Conservation (phyloP, 1,140 invertebrate species). For the Tetragnatha versicolor region DNA sequence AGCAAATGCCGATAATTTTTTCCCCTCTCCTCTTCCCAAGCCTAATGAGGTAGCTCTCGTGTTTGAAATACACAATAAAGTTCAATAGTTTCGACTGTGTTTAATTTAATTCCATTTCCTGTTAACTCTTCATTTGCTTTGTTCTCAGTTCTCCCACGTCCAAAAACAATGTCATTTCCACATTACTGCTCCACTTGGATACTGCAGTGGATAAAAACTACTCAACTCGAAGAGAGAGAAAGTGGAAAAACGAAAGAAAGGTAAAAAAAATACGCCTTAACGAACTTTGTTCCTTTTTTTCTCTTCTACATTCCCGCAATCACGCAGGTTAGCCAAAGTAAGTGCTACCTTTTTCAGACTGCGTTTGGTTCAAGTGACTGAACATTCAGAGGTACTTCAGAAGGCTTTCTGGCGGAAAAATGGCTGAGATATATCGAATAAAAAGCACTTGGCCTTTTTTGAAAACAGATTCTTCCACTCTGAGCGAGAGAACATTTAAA, state of each 20-base stretch:
- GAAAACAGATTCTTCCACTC: no score
- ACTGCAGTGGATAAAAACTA: neutral
- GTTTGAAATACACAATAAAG: conserved; percentile 39
- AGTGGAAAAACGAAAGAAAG: neutral
- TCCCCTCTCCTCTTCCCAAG: neutral
- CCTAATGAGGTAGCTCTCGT: conserved; percentile 17
- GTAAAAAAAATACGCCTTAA: conserved; percentile 11
- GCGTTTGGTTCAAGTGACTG: conserved; percentile 22
- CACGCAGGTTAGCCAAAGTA: conserved; percentile 24
- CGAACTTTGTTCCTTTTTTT: conserved; percentile 29
- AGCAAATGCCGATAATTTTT: conserved; percentile 14
- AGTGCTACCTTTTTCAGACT: conserved; percentile 9
- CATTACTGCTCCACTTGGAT: conserved; percentile 24
- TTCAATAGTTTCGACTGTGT: conserved; percentile 35
- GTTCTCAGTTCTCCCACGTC: conserved; percentile 3
- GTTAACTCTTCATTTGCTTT: conserved; percentile 40
- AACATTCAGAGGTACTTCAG: conserved; percentile 1
- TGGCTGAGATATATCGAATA: neutral
- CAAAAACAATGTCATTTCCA: conserved; percentile 48
- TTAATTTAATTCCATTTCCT: conserved; percentile 49
- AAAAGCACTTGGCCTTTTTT: no score
- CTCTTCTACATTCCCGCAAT: neutral
- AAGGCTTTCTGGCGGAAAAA: neutral
- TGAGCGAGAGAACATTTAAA: no score
- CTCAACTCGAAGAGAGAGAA: neutral